phyloP scores from a whole-genome alignment of 2,797 vertebrate genomes.

The Pyrocephalus nanus region DNA sequence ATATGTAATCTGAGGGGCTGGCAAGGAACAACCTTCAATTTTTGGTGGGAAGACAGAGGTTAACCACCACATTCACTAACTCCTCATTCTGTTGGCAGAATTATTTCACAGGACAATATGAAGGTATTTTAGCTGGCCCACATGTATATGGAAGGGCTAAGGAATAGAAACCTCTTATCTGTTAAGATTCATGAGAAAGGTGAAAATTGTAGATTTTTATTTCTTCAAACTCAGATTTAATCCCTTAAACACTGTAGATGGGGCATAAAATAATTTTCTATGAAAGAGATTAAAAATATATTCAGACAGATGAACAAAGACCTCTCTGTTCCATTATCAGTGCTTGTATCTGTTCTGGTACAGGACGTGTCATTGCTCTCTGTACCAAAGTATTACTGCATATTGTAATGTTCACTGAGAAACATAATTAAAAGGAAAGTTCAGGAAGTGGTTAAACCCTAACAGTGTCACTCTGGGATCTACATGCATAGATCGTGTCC shows the following conservation, averaged over 20 bases:
- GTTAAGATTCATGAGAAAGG: not conserved
- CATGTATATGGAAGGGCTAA: not conserved
- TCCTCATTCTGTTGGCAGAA: not conserved
- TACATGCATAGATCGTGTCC: not conserved
- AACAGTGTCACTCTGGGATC: not conserved
- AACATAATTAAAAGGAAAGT: constrained; percentile 24
- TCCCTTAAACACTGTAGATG: not conserved
- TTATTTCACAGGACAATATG: not conserved
- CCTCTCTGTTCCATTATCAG: constrained; percentile 36
- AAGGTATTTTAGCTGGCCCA: not conserved
- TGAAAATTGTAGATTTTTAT: not conserved
- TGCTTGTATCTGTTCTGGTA: constrained; percentile 37
- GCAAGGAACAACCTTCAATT: not conserved
- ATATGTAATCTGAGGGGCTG: not conserved
- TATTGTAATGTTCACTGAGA: constrained; percentile 27
- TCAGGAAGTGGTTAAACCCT: constrained; percentile 18
- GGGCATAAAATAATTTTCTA: not conserved
- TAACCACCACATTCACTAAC: not conserved
- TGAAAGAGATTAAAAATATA: constrained; percentile 25
- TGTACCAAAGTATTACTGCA: constrained; percentile 23
- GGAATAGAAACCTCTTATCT: not conserved
- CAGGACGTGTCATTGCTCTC: constrained; percentile 40
- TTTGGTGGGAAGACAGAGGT: not conserved
- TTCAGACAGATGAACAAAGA: constrained; percentile 43
- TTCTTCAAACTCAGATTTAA: not conserved